Evolutionary conservation across 2,113 vertebrate genomes (phyloP).

Genomic region (Antennarius striatus): DNA sequence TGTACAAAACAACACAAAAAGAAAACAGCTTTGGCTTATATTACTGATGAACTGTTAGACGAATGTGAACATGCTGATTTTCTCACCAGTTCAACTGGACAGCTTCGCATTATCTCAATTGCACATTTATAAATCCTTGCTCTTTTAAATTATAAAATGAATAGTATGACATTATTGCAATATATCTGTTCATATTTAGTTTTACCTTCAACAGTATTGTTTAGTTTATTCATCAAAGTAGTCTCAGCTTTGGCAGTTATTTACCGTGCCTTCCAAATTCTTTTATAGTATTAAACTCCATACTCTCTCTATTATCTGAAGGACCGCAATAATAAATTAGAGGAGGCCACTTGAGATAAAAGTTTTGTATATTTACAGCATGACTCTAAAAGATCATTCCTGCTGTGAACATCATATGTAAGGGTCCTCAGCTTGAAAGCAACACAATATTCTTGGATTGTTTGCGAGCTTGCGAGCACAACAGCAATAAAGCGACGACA

Average conservation of each 20-base stretch:
- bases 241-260: slow-evolving; percentile 39
- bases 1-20: slow-evolving; percentile 84
- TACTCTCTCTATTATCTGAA: slow-evolving; percentile 37
- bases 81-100: slow-evolving; percentile 90
- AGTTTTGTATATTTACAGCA: slow-evolving; percentile 79
- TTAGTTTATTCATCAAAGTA: slow-evolving; percentile 43
- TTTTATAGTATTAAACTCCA: slow-evolving; percentile 2
- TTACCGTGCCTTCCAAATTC: slow-evolving; percentile 35
- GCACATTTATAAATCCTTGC: slow-evolving; percentile 62
- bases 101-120: slow-evolving; percentile 73
- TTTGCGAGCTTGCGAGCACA: slow-evolving; percentile 80
- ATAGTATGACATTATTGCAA: slow-evolving; percentile 70
- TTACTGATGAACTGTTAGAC: slow-evolving; percentile 96
- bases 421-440: slow-evolving; percentile 77
- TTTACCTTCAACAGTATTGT: slow-evolving; percentile 34
- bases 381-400: slow-evolving; percentile 77
- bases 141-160: slow-evolving; percentile 68
- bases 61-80: slow-evolving; percentile 88
- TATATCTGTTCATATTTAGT: slow-evolving; percentile 55
- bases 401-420: slow-evolving; percentile 77
- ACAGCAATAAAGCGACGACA: slow-evolving; percentile 84
- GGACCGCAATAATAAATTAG: slow-evolving; percentile 37
- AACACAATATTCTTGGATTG: slow-evolving; percentile 71
- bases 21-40: slow-evolving; percentile 98
- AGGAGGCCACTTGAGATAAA: slow-evolving; percentile 66